Conservation (phyloP, 2,888 invertebrate genomes). For the Phorcus lineatus region DNA sequence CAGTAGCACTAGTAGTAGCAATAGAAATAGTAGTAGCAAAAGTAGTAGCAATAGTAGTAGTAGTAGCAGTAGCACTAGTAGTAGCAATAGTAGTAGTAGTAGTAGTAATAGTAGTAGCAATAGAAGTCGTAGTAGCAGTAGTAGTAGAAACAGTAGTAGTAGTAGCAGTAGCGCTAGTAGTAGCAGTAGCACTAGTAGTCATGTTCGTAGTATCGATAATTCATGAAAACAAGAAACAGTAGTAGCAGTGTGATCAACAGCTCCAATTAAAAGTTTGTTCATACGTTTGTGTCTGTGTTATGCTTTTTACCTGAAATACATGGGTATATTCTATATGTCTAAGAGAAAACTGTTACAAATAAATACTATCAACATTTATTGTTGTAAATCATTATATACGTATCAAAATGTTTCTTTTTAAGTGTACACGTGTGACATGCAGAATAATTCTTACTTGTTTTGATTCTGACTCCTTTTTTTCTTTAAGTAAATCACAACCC, state of each 20-base stretch:
- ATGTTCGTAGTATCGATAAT: background rate
- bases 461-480: background rate
- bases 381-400: no score
- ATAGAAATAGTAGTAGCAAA: background rate
- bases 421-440: no score
- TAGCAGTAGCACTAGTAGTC: background rate
- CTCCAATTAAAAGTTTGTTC: no score
- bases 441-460: background rate
- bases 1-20: background rate
- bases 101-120: constrained; percentile 1
- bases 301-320: no score
- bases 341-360: no score
- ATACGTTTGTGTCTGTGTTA: no score
- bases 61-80: background rate
- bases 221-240: no score
- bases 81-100: constrained; percentile 9
- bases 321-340: no score
- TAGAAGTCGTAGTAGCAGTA: background rate
- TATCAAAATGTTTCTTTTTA: no score
- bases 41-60: background rate
- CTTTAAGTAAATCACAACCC: background rate
- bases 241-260: no score
- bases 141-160: background rate
- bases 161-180: background rate
- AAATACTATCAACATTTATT: no score